Evolutionary conservation across 2,113 vertebrate genomes (phyloP), one percentile per base, ranked within the genome.

Genomic region (Thryonomys swinderianus): DNA sequence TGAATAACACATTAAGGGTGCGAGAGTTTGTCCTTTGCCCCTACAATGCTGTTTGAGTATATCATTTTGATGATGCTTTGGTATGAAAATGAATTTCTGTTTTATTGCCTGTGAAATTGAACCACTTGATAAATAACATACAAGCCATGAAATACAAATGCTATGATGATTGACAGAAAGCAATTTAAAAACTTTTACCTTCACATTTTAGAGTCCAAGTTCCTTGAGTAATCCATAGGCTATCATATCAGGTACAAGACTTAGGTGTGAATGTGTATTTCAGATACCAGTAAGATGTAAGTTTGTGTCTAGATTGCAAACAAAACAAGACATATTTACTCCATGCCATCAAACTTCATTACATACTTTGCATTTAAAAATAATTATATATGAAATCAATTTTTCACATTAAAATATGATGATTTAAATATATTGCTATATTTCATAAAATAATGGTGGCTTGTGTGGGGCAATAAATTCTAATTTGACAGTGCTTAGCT

Each of bases 151-250:
- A 51, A 48, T 62, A 79, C 88, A 73, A 69, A 62, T 0, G 2
- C 66, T 69, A 23, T 88, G 42, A 21, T 73, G 20, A 93, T 93
- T 69, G 61, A 67, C 59, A 93, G 90, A 78, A 92, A 92, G 61
- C 30, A 87, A n/a, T 92, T 90, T 93, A 16, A 23, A 85, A 84
- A 71, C 45, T 84, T 91, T 95, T 73, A n/a, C 32, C 85, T 95
- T 87, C 88, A 30, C 34, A 80, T 91, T 95, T 83, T 40, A 71
- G 20, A 42, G n/a, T 89, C 27, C n/a, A 67, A 21, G 40, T 74
- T 67, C 18, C 30, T 74, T 80, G 9, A 45, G 30, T 85, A 87
- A 9, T 12, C 27, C 16, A 45, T 59, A 7, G 9, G 23, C 12
- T 45, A 16, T 80, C 23, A 32, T 7, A 27, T 12, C 23, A 30